These are phyloP conservation scores for Anguilla megastoma DNA, from an alignment of 2,797 vertebrate genomes.

Conservation along the genomic window DNA sequence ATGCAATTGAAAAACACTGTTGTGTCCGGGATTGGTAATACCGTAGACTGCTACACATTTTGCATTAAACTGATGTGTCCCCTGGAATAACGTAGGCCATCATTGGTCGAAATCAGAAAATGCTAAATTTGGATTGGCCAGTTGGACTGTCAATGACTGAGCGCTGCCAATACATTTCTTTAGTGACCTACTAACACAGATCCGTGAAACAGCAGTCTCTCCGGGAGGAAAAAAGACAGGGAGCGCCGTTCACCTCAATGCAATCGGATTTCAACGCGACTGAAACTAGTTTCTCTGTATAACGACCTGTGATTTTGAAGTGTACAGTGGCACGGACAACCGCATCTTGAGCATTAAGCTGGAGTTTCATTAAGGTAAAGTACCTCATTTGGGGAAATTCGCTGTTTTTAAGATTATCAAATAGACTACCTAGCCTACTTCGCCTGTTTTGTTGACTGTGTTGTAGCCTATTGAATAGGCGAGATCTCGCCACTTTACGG, in stretches of 20 bases:
- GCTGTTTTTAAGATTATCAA: conserved; percentile 20
- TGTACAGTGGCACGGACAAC: conserved; percentile 9
- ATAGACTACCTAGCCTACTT: background rate
- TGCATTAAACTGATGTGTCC: conserved; percentile 39
- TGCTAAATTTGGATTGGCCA: conserved; percentile 64
- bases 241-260: conserved; percentile 48
- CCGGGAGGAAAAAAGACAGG: conserved; percentile 58
- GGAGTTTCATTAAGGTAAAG: conserved; percentile 47
- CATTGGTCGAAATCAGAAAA: conserved; percentile 56
- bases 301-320: background rate
- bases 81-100: conserved; percentile 1
- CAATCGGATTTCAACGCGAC: conserved; percentile 51
- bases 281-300: conserved; percentile 29
- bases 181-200: conserved; percentile 95
- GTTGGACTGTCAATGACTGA: conserved; percentile 52
- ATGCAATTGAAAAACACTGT: conserved; percentile 22
- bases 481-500: conserved; percentile 47
- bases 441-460: background rate
- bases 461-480: conserved; percentile 21
- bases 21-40: conserved; percentile 22
- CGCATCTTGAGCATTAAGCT: conserved; percentile 15
- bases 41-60: conserved; percentile 35
- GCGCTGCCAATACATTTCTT: conserved; percentile 66
- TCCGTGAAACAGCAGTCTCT: conserved; percentile 73
- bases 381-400: conserved; percentile 25